A percentile compares a stretch with the other conserved stretches of the same genome.
Evolutionary conservation across 2,888 invertebrate species (phyloP).

Genomic region (Phoronis australis): DNA sequence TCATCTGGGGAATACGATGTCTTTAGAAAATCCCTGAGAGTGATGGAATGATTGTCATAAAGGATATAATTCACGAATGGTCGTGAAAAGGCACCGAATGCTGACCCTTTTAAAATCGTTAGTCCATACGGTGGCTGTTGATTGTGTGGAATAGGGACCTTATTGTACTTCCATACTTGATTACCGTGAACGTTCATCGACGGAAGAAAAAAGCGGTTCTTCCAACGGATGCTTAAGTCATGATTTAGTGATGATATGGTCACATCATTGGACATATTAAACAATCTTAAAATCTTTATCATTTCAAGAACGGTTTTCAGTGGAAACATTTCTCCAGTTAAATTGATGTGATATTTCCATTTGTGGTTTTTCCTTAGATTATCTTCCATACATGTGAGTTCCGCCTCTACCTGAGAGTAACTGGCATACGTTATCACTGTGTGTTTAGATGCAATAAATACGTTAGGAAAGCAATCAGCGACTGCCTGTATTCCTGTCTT

Average conservation of each 20-base stretch:
- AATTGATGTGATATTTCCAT: constrained; percentile 50
- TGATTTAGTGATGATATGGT: constrained; percentile 24
- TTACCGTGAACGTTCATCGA: constrained; percentile 16
- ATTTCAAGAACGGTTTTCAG: constrained; percentile 48
- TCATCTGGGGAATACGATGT: constrained; percentile 47
- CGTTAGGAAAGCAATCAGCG: constrained; percentile 42
- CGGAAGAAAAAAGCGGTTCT: constrained; percentile 16
- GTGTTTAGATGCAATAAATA: constrained; percentile 39
- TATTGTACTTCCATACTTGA: constrained; percentile 18
- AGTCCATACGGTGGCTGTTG: constrained; percentile 23
- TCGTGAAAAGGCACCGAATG: constrained; percentile 46
- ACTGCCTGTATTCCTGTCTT: constrained; percentile 21
- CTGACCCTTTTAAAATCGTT: constrained; percentile 43
- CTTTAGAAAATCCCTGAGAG: constrained; percentile 40
- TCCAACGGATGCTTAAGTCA: background rate
- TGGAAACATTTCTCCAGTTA: constrained; percentile 47
- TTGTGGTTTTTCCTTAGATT: constrained; percentile 17
- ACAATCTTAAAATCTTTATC: constrained; percentile 43
- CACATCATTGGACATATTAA: constrained; percentile 49
- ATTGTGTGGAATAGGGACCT: constrained; percentile 18
- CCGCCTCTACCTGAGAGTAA: constrained; percentile 41
- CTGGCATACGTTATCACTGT: constrained; percentile 46
- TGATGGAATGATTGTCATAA: constrained; percentile 27
- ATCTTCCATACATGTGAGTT: constrained; percentile 49
- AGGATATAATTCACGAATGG: constrained; percentile 42